phyloP scores from a whole-genome alignment of 2,888 invertebrate species.

The Euspilapteryx auroguttella region DNA sequence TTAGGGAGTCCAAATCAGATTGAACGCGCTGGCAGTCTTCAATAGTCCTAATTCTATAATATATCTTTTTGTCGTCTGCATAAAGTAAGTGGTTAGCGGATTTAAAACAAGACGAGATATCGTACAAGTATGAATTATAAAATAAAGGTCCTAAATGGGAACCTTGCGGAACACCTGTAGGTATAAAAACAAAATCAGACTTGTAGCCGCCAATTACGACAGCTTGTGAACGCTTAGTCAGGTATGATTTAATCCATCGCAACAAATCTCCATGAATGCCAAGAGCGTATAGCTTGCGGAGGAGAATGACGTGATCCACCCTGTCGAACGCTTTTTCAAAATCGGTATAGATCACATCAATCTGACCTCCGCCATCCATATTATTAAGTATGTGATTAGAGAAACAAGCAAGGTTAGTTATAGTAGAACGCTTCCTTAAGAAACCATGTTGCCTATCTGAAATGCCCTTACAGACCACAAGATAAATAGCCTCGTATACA shows the following conservation, averaged over 20 bases:
- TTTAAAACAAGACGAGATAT: constrained; percentile 1
- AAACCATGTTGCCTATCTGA: constrained; percentile 1
- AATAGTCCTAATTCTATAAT: no score
- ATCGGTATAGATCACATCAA: no score
- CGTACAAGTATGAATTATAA: background rate
- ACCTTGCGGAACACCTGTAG: constrained; percentile 1
- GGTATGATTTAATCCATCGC: background rate
- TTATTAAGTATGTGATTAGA: background rate
- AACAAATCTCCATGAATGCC: constrained; percentile 1
- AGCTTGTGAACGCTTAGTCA: constrained; percentile 1
- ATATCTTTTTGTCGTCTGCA: constrained; percentile 1
- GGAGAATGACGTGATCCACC: background rate
- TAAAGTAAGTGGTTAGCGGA: background rate
- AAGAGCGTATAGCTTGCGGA: background rate
- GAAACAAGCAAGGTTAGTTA: constrained; percentile 1
- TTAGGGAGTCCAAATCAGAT: background rate
- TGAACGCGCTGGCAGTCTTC: no score
- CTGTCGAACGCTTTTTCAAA: no score
- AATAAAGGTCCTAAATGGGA: background rate
- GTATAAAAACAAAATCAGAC: background rate
- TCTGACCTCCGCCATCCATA: no score
- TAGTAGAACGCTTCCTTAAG: background rate
- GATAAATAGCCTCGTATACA: constrained; percentile 1
- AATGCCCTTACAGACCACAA: background rate
- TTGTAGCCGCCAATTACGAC: background rate